Evolutionary conservation across 2,888 invertebrate species (phyloP).

Genomic region (Thysanoteuthis rhombus): DNA sequence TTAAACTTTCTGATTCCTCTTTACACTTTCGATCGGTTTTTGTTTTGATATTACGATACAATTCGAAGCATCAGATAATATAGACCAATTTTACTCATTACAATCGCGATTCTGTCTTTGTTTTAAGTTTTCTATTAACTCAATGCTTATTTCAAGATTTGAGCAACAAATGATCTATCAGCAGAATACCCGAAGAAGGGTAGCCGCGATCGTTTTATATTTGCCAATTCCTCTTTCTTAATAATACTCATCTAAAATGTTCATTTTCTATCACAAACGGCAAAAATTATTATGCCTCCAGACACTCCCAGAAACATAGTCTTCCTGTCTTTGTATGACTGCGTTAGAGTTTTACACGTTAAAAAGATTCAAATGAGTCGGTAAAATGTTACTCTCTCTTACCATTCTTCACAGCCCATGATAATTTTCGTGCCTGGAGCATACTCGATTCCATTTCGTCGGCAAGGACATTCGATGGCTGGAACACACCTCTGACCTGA

Average conservation of each 20-base stretch:
- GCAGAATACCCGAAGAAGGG: neutral
- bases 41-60: neutral
- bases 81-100: neutral
- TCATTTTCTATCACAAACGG: too few relatives aligned
- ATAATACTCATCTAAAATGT: too few relatives aligned
- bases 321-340: neutral
- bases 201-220: neutral
- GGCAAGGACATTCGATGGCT: conserved; percentile 42
- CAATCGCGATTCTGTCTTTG: neutral
- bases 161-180: neutral
- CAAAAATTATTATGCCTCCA: too few relatives aligned
- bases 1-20: too few relatives aligned
- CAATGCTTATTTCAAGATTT: neutral
- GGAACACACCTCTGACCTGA: conserved; percentile 39
- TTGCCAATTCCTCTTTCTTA: too few relatives aligned
- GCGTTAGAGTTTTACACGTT: neutral
- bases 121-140: neutral
- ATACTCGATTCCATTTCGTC: conserved; percentile 37
- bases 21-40: neutral
- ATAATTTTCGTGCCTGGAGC: conserved; percentile 37
- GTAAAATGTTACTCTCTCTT: neutral
- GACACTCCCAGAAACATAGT: too few relatives aligned
- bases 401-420: conserved; percentile 43
- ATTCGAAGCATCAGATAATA: too few relatives aligned
- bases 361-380: neutral